Conservation (phyloP, 2,888 invertebrate genomes). For the Auanema sp. region DNA sequence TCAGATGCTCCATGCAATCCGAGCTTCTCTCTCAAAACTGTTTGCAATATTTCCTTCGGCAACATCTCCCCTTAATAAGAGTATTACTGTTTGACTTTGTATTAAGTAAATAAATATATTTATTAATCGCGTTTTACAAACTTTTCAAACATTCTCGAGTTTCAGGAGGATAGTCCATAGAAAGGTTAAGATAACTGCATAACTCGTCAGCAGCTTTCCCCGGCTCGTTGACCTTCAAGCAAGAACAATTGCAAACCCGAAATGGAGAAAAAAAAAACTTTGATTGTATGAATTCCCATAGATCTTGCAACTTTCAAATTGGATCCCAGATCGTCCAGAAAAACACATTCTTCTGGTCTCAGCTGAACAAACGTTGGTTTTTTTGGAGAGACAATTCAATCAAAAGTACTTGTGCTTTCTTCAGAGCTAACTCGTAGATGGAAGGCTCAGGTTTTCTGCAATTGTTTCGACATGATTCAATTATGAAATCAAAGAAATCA, state of each 20-base stretch:
- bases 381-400: not conserved
- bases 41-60: constrained; percentile 23
- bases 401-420: constrained; percentile 39
- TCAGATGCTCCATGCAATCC: constrained; percentile 19
- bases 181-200: constrained; percentile 14
- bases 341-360: constrained; percentile 53
- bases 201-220: constrained; percentile 33
- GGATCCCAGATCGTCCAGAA: constrained; percentile 66
- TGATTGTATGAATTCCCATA: constrained; percentile 66
- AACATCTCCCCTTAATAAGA: constrained; percentile 34
- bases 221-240: constrained; percentile 19
- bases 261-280: no score
- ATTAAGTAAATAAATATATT: not conserved
- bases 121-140: constrained; percentile 10
- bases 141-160: constrained; percentile 38
- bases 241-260: not conserved
- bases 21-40: constrained; percentile 18
- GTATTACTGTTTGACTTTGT: constrained; percentile 1
- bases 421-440: constrained; percentile 64
- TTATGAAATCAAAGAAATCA: constrained; percentile 56
- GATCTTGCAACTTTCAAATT: constrained; percentile 65
- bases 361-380: constrained; percentile 13
- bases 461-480: constrained; percentile 66
- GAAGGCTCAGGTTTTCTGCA: constrained; percentile 65
- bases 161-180: constrained; percentile 27